These are phyloP conservation scores for Rynchops niger DNA, from an alignment of 2,113 vertebrate genomes.

Conservation along the genomic window DNA sequence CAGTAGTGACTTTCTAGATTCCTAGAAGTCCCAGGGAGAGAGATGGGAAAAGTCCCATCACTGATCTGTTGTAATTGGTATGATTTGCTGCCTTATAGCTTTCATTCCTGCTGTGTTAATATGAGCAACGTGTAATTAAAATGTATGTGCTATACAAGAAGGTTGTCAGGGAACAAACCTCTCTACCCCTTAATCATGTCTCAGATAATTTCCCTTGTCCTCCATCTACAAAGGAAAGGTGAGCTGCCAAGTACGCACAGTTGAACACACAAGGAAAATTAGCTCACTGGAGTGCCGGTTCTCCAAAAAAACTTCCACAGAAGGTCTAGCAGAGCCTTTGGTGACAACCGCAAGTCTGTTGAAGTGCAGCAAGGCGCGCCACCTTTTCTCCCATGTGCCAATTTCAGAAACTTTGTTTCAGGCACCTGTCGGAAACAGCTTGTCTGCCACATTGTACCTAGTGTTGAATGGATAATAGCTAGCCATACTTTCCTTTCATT, in stretches of 20 bases:
- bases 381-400: not conserved
- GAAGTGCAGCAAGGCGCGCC: not conserved
- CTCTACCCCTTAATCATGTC: not conserved
- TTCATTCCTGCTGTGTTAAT: not conserved
- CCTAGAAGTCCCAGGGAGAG: not conserved
- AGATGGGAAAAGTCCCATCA: not conserved
- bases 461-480: not conserved
- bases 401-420: not conserved
- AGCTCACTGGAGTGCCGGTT: not conserved
- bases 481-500: not conserved
- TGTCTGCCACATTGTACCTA: not conserved
- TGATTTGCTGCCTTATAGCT: not conserved
- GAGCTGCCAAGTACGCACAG: rapidly evolving
- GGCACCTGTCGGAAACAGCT: not conserved
- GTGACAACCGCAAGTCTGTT: not conserved
- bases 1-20: not conserved
- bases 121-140: not conserved
- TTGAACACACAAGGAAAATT: not conserved
- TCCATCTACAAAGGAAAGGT: not conserved
- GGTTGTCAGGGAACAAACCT: not conserved
- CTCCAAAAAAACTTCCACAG: not conserved
- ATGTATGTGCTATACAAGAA: not conserved
- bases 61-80: not conserved
- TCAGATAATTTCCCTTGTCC: not conserved
- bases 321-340: not conserved